Percentiles rank a stretch among this genome's conserved stretches.
These are phyloP conservation scores for Colaptes auratus DNA, from an alignment of 2,113 vertebrate species.

Conservation along the genomic window DNA sequence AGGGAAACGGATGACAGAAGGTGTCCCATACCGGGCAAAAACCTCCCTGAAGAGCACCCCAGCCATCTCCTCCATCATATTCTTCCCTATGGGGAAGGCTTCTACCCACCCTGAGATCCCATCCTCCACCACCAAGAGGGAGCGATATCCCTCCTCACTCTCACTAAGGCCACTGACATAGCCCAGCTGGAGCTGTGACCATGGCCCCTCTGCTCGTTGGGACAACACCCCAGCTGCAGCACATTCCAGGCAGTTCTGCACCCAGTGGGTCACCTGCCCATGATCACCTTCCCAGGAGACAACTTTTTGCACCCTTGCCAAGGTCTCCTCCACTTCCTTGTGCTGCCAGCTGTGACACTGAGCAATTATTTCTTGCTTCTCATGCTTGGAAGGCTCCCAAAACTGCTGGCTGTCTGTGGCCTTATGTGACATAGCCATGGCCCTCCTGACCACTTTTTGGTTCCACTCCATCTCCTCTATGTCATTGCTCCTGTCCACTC, in stretches of 20 bases:
- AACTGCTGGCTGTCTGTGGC: accelerated
- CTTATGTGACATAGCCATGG: accelerated
- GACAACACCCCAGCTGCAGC: not conserved
- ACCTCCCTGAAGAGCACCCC: accelerated
- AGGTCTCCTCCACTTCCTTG: not conserved
- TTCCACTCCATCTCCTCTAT: not conserved
- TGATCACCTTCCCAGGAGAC: not conserved
- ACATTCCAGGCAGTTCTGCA: not conserved
- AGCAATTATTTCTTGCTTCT: not conserved
- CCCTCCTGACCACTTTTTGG: not conserved
- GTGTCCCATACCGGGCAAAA: not conserved
- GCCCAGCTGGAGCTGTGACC: not conserved
- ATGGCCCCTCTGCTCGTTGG: not conserved
- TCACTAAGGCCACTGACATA: accelerated
- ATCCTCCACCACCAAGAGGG: not conserved
- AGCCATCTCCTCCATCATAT: accelerated
- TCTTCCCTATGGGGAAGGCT: not conserved
- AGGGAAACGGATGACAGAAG: accelerated
- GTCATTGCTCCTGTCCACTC: accelerated
- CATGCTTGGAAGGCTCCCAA: not conserved
- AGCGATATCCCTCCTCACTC: accelerated
- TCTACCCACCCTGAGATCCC: not conserved
- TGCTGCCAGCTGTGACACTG: not conserved
- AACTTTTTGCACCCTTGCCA: not conserved
- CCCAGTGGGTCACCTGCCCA: not conserved